Evolutionary conservation across 1,140 invertebrate species (phyloP).

Genomic region (Acromyrmex charruanus): DNA sequence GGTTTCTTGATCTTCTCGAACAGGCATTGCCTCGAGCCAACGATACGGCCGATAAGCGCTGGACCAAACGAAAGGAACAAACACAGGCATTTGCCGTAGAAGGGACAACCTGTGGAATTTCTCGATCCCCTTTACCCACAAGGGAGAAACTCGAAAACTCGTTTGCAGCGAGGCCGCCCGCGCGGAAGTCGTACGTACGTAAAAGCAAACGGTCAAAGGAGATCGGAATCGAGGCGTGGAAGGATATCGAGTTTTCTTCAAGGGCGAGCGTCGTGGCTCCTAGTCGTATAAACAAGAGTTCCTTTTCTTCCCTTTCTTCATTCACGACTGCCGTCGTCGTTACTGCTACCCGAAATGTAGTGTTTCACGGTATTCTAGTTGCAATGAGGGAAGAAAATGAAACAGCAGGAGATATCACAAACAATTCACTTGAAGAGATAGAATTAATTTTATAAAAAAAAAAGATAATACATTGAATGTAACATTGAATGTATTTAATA

Average conservation of each 20-base stretch:
- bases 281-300: conserved; percentile 54
- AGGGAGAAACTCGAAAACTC: conserved; percentile 70
- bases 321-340: conserved; percentile 24
- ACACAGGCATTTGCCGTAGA: conserved; percentile 41
- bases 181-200: conserved; percentile 67
- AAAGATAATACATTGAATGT: background rate
- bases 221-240: conserved; percentile 37
- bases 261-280: conserved; percentile 32
- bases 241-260: conserved; percentile 53
- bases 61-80: conserved; percentile 48
- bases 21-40: conserved; percentile 42
- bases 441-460: conserved; percentile 71
- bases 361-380: conserved; percentile 50
- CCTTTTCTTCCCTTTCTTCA: conserved; percentile 31
- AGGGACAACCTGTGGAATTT: conserved; percentile 78
- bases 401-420: conserved; percentile 22
- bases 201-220: conserved; percentile 65
- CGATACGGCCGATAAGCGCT: conserved; percentile 50
- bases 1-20: conserved; percentile 59
- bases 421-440: background rate
- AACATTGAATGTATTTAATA: background rate
- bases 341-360: conserved; percentile 60
- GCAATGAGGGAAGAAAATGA: conserved; percentile 23
- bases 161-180: conserved; percentile 69
- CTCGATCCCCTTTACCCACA: conserved; percentile 61